Evolutionary conservation across 2,113 vertebrate species (phyloP), one percentile per base, ranked within the genome.

Genomic region (Verasper variegatus): DNA sequence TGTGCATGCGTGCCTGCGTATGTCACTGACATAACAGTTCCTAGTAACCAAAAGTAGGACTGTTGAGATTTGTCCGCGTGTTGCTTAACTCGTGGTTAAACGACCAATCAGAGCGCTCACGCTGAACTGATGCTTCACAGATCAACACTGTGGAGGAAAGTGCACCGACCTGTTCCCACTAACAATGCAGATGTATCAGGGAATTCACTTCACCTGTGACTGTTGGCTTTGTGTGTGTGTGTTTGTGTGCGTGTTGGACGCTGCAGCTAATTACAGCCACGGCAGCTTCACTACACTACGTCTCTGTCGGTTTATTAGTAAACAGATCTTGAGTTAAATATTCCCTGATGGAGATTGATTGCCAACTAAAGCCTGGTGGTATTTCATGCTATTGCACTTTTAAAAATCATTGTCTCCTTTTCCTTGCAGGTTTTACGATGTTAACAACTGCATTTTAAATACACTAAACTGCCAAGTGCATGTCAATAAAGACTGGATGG

Each of bases 121-220:
- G 31, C 59, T 63, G 15, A 45, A 18, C 83, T 51, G 82, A 31
- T 82, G 83, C 87, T 74, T 40, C 47, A 56, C 17, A 82, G 84
- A 85, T 80, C 26, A 12, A 68, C 87, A 64, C 54, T 2, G 26
- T 42, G n/a, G 70, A 64, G 56, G 12, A 72, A 89, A 91, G 89
- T 91, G 88, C 70, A 83, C 91, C 52, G 52, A 90, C 91, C 89
- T 87, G 91, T 92, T 93, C 85, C 64, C 74, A 52, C 45, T 54
- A 85, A 93, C 91, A 91, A 92, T 88, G 83, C 74, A 56, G 72
- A 35, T 77, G 68, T 82, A 78, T 89, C 76, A 83, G 66, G 42
- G 79, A 83, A 83, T 17, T 68, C 65, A 71, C 71, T 71, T 92
- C 81, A 82, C 23, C 75, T 86, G 81, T 59, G 64, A 79, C 80